A percentile compares a stretch with the other conserved stretches of the same genome.
Evolutionary conservation across 2,113 vertebrate species (phyloP).

Genomic region (Illadopsis cleaveri): DNA sequence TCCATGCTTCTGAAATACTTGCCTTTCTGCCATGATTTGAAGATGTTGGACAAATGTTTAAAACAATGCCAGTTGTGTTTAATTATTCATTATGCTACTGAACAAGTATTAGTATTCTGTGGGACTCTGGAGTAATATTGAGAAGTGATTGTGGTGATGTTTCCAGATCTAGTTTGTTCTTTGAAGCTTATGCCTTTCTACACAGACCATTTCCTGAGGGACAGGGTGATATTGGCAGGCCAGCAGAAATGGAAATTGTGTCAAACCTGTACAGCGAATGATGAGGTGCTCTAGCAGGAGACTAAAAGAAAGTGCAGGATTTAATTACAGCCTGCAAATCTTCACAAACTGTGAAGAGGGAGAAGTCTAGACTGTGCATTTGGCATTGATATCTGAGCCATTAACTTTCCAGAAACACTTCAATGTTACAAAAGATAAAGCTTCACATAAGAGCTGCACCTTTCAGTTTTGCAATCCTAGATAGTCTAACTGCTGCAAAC

Average conservation of each 20-base stretch:
- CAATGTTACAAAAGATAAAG: constrained; percentile 31
- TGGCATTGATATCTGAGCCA: constrained; percentile 59
- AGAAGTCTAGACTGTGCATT: constrained; percentile 17
- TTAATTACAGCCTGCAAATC: constrained; percentile 65
- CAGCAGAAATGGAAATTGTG: constrained; percentile 57
- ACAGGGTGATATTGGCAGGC: constrained; percentile 30
- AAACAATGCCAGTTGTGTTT: constrained; percentile 47
- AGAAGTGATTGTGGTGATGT: constrained; percentile 26
- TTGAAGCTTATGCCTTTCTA: constrained; percentile 58
- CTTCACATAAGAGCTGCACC: neutral
- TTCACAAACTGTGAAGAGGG: constrained; percentile 19
- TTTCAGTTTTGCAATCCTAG: neutral
- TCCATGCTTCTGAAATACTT: neutral
- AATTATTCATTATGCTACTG: constrained; percentile 59
- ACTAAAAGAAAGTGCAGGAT: constrained; percentile 41
- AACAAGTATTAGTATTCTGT: constrained; percentile 59
- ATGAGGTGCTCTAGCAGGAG: constrained; percentile 3
- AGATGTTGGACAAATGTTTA: constrained; percentile 29
- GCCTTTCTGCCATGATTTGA: neutral
- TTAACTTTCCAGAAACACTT: constrained; percentile 55
- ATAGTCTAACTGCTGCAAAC: neutral
- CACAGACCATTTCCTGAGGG: constrained; percentile 40
- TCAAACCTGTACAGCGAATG: constrained; percentile 17
- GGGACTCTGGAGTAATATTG: constrained; percentile 22
- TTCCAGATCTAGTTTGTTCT: constrained; percentile 60